Base-by-base conservation (phyloP, 2,113 vertebrate species). In the Thamnophis sirtalis region DNA sequence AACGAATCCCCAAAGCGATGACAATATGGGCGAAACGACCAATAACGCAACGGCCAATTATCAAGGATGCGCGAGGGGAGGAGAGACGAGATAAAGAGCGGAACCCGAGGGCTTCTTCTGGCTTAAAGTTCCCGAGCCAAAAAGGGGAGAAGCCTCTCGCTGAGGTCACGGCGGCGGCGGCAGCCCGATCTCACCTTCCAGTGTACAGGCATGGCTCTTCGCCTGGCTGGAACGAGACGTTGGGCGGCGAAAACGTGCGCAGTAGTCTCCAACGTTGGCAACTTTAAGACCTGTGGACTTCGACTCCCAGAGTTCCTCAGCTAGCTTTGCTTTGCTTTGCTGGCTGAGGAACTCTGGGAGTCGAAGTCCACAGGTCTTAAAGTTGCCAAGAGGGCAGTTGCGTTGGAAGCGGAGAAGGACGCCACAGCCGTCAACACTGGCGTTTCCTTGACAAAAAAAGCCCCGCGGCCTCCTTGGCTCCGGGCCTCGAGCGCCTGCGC, bases 131-230 rank as follows among this genome's bases (percentile, higher is more conserved):
- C 5, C 48, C 51, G 9, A 48, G 51, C 28, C 1, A 13, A n/a
- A 56, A 4, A 38, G 17, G 53, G 33, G 22, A 10, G 63, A 48
- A 43, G 86, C 49, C 24, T 3, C 33, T 43, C 22, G 3, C 21
- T 53, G 10, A 19, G 2, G 43, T 1, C 26, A 33, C 48, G 63
- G 51, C 48, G 50, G 8, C 48, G 50, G 51, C 48, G 50, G 8
- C 0, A 22, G 38, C 92, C 86, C 86, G 85, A 10, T 50, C 96
- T 97, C 96, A 97, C 97, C 97, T 96, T 97, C 95, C 97, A 97
- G 88, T 96, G 96, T 90, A 97, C 95, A 54, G 97, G 96, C 97
- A 97, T 98, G 92, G 68, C 90, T 63, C 53, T 15, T 84, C 93
- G 92, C 43, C 80, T 89, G n/a, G 73, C 92, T 22, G 86, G 13